A percentile compares a stretch with the other conserved stretches of the same genome.
Evolutionary conservation across 2,797 vertebrate genomes (phyloP).

Genomic region (Labeo calbasu): DNA sequence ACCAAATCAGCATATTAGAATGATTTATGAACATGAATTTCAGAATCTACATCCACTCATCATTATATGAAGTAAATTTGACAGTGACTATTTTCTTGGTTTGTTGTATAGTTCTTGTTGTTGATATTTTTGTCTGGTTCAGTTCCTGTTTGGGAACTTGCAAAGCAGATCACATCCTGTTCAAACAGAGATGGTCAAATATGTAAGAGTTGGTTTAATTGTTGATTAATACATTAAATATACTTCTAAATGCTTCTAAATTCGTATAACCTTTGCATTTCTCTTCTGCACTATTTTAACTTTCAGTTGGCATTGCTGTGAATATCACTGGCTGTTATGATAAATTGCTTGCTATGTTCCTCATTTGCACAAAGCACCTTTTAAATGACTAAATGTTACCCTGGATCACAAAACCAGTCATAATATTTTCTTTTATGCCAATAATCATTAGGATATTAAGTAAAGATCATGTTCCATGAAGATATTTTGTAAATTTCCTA

Average conservation of each 20-base stretch:
- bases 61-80: background rate
- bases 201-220: background rate
- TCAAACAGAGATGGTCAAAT: background rate
- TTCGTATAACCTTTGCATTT: background rate
- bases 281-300: background rate
- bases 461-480: too few species aligned
- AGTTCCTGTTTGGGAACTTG: constrained; percentile 1
- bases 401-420: too few species aligned
- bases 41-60: background rate
- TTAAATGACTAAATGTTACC: background rate
- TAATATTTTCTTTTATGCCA: too few species aligned
- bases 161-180: background rate
- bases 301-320: background rate
- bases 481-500: too few species aligned
- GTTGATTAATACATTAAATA: background rate
- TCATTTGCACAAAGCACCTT: background rate
- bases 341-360: background rate
- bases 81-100: background rate
- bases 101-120: background rate
- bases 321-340: background rate
- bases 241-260: background rate
- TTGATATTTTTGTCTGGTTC: background rate
- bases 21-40: background rate
- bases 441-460: too few species aligned
- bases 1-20: too few species aligned